These are phyloP conservation scores for Ridgeia piscesae DNA, from an alignment of 1,140 invertebrate genomes.

Conservation along the genomic window DNA sequence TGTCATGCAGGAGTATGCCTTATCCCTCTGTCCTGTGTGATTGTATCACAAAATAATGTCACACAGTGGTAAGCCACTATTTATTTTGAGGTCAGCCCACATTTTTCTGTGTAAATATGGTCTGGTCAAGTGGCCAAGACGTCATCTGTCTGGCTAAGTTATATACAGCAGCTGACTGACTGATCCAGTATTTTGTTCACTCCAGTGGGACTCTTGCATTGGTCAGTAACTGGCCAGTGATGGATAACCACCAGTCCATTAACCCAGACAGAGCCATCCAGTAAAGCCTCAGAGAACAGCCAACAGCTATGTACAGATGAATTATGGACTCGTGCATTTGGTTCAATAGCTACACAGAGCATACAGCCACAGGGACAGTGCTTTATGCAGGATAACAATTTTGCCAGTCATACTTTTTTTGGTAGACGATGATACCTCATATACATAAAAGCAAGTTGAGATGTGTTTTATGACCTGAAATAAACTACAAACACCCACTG, in stretches of 20 bases:
- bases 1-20: too few species aligned
- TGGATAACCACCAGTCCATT: background rate
- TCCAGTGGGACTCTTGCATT: background rate
- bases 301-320: background rate
- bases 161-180: background rate
- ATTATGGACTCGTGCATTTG: background rate
- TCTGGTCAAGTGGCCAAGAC: background rate
- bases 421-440: too few species aligned
- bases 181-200: background rate
- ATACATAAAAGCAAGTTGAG: too few species aligned
- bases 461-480: too few species aligned
- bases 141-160: background rate
- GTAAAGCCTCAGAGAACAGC: background rate
- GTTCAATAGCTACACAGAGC: too few species aligned
- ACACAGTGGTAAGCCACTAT: background rate
- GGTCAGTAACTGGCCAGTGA: background rate
- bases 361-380: too few species aligned
- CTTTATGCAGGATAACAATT: too few species aligned
- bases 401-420: too few species aligned
- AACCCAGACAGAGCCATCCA: background rate
- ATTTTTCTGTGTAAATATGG: background rate
- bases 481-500: too few species aligned
- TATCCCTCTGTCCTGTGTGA: too few species aligned
- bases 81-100: background rate
- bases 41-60: too few species aligned